Percentiles rank a stretch among this genome's conserved stretches.
These are phyloP conservation scores for Tethea ocularis DNA, from an alignment of 2,888 invertebrate species.

Conservation along the genomic window DNA sequence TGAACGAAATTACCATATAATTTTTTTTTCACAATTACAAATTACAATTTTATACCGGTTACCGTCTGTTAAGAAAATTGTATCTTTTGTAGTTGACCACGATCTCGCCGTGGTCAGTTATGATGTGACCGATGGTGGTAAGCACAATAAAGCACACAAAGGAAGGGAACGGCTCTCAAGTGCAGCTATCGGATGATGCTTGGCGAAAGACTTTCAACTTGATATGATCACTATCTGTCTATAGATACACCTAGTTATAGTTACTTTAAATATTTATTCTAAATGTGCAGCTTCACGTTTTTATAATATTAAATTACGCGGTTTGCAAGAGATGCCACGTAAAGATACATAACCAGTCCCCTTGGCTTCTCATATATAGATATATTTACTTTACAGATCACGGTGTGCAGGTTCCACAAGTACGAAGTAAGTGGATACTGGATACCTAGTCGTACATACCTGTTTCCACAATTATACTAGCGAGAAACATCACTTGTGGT, in stretches of 20 bases:
- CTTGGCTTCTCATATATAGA: background rate
- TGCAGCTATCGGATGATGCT: too few species aligned
- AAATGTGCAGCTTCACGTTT: background rate
- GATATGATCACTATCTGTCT: background rate
- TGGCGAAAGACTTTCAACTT: too few species aligned
- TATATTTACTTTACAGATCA: background rate
- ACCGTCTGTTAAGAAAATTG: too few species aligned
- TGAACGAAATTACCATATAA: too few species aligned
- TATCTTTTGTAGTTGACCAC: too few species aligned
- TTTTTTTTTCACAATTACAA: too few species aligned
- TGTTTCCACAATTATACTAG: constrained; percentile 15
- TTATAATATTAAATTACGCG: constrained; percentile 1
- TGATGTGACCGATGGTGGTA: too few species aligned
- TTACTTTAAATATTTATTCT: background rate
- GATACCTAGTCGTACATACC: constrained; percentile 11
- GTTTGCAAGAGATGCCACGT: background rate
- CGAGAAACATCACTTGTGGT: constrained; percentile 25
- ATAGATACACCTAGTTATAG: background rate
- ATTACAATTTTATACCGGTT: too few species aligned
- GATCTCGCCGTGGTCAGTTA: too few species aligned
- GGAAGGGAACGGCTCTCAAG: too few species aligned
- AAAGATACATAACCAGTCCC: constrained; percentile 1
- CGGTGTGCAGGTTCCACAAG: background rate
- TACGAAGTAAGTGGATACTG: background rate
- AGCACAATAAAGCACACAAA: too few species aligned